Conservation (phyloP, 2,888 invertebrate species). For the Arrhopalites spinosus region DNA sequence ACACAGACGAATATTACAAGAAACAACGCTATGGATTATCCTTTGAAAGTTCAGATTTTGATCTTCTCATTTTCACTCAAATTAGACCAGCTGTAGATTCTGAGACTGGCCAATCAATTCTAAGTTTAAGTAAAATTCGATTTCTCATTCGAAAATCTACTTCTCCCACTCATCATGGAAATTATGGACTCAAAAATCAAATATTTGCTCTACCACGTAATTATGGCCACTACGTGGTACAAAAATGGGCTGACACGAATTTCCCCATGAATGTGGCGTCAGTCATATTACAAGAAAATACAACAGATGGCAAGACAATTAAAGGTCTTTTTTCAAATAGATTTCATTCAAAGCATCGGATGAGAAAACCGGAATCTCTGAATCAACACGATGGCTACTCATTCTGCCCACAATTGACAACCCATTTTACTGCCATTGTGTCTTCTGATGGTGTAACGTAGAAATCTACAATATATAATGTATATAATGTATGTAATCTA, state of each 20-base stretch:
- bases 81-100: background rate
- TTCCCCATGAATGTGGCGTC: background rate
- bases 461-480: too few relatives aligned
- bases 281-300: background rate
- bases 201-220: background rate
- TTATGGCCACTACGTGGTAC: background rate
- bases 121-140: background rate
- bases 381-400: background rate
- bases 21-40: background rate
- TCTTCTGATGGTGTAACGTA: too few relatives aligned
- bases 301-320: background rate
- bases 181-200: background rate
- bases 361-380: background rate
- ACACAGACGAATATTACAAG: background rate
- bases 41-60: background rate
- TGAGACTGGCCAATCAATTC: background rate
- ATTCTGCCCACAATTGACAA: too few relatives aligned
- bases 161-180: too few relatives aligned
- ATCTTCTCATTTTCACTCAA: background rate
- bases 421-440: too few relatives aligned
- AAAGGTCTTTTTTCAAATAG: background rate
- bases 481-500: too few relatives aligned
- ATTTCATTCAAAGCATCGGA: background rate
- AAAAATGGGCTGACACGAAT: background rate
- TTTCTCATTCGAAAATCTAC: too few relatives aligned